Evolutionary conservation across 2,113 vertebrate species (phyloP).

Genomic region (Nothobranchius kuhntae): DNA sequence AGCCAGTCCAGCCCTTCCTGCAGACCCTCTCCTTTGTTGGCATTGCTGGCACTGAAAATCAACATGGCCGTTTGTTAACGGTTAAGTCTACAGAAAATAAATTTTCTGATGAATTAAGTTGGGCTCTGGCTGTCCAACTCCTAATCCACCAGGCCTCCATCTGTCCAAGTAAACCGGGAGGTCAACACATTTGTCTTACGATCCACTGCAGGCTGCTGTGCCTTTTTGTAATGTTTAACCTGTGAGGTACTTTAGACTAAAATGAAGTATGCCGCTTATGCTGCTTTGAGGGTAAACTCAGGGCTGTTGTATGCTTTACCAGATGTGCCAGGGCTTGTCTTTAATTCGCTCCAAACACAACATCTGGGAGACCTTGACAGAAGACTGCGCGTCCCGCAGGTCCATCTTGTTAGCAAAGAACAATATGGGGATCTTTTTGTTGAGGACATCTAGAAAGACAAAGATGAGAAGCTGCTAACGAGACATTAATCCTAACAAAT

Average conservation of each 20-base stretch:
- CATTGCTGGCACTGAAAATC: constrained; percentile 90
- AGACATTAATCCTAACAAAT: no score
- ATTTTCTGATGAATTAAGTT: constrained; percentile 51
- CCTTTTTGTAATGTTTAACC: constrained; percentile 35
- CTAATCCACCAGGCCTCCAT: constrained; percentile 59
- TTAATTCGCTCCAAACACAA: constrained; percentile 94
- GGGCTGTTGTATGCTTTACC: constrained; percentile 78
- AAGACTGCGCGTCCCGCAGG: constrained; percentile 90
- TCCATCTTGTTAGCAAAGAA: constrained; percentile 99
- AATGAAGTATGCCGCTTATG: no score
- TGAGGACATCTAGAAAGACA: constrained; percentile 84
- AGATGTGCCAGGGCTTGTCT: constrained; percentile 99
- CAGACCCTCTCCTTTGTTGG: constrained; percentile 93
- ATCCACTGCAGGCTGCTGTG: constrained; percentile 2
- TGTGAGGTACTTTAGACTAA: not conserved
- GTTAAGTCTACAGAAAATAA: constrained; percentile 37
- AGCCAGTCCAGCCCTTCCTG: constrained; percentile 98
- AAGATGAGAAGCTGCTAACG: not conserved
- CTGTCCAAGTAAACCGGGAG: constrained; percentile 57
- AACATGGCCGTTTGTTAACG: constrained; percentile 33
- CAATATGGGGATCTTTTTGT: constrained; percentile 90
- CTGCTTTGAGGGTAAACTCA: not conserved
- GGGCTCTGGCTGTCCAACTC: constrained; percentile 28
- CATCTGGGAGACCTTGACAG: constrained; percentile 92
- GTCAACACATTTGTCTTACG: constrained; percentile 13